These are phyloP conservation scores for Ctenoplectra terminalis DNA, from an alignment of 1,140 invertebrate species.

Conservation along the genomic window DNA sequence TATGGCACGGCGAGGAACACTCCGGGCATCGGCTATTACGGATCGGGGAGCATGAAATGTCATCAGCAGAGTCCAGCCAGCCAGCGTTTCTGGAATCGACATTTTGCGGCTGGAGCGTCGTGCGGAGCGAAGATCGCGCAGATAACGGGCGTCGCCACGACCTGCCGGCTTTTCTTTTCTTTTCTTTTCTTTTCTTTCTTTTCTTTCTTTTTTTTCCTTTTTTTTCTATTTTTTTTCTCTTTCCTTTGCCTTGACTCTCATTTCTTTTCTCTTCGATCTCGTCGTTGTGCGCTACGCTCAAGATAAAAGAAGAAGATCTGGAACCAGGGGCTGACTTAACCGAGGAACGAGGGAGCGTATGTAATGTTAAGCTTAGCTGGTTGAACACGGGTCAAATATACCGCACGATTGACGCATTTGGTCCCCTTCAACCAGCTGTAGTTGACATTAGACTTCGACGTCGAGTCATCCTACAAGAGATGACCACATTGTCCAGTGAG, in stretches of 20 bases:
- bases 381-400: conserved; percentile 98
- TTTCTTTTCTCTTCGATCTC: not conserved
- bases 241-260: not conserved
- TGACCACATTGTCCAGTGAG: conserved; percentile 6
- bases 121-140: conserved; percentile 19
- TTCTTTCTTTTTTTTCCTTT: too few relatives aligned
- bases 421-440: conserved; percentile 99
- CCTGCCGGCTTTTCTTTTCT: too few relatives aligned
- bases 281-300: not conserved
- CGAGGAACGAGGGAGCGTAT: conserved; percentile 54
- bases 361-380: conserved; percentile 94
- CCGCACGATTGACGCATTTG: conserved; percentile 91
- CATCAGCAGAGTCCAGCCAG: conserved; percentile 51
- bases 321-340: not conserved
- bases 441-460: conserved; percentile 88
- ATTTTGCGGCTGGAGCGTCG: conserved; percentile 37
- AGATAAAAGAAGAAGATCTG: conserved; percentile 12
- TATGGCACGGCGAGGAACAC: not conserved
- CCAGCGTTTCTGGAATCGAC: conserved; percentile 58
- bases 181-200: too few relatives aligned
- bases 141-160: not conserved
- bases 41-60: conserved; percentile 62
- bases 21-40: conserved; percentile 44
- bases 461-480: conserved; percentile 19
- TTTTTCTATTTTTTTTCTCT: not conserved